Evolutionary conservation across 2,113 vertebrate species (phyloP), one percentile per base, ranked within the genome.

Genomic region (Butorides virescens): DNA sequence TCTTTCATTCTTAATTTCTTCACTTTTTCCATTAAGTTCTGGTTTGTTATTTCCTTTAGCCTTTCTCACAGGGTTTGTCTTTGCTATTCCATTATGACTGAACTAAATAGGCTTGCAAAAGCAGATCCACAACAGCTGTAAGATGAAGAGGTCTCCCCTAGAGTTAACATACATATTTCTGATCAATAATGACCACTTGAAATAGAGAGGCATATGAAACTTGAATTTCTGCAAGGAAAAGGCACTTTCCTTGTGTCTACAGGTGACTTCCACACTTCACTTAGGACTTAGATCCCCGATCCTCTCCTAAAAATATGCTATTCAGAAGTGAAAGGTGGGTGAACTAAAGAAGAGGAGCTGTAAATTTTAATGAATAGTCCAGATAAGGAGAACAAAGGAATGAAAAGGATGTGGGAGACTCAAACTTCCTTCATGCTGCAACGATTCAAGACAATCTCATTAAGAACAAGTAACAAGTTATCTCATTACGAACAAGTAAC

Each of bases 401-500:
- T n/a, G 30, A 47, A 42, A 5, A 53, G 19, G 5, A 49, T 1
- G 0, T 55, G 7, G 4, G 15, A 88, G 2, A 23, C 29, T 46
- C 25, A 78, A 46, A 53, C 5, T 68, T 66, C 5, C 10, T 78
- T 80, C 13, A 13, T 66, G 3, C 10, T 79, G 14, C 7, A 72
- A 50, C 12, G 4, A 56, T 59, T 61, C 47, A 52, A 59, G 7
- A 2, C 16, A 75, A 63, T 36, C 3, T 63, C 7, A 37, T 47
- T 47, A 83, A 19, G 11, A 62, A 47, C 22, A 44, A 47, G 10
- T 29, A 53, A 21, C 16, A 55, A 36, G 11, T 21, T 30, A 56
- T 23, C 19, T 65, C 50, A 49, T 22, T 17, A 59, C 63, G 27
- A 37, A 23, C 5, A 85, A 26, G 14, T 23, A 67, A 65, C 8